Base-by-base conservation (phyloP, 2,797 vertebrate genomes). In the Acomys russatus region DNA sequence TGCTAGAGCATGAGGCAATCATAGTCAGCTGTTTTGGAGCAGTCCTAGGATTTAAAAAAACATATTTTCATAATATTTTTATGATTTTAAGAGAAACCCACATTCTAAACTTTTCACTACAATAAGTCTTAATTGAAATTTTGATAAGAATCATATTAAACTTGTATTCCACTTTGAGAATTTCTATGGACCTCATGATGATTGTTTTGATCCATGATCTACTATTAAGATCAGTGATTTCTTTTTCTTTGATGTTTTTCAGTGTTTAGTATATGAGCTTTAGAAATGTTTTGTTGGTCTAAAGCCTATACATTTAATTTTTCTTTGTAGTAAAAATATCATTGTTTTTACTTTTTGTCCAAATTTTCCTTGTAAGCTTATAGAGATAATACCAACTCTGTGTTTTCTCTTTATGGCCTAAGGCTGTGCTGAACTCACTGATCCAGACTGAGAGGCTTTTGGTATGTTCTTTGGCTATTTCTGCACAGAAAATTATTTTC, bases 381-480 rank as follows among this genome's bases (percentile, higher is more conserved):
- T 11, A 94, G 84, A 92, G 93, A 96, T 64, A 68, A 9, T 68
- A 49, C 9, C 54, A 10, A 51, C 68, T 90, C 68, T 84, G 14
- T 74, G n/a, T 80, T 88, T 92, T 91, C 20, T 28, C 66, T 49
- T 88, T 66, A 6, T 85, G 70, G 54, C 25, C 64, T 79, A 66
- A 94, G 59, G 59, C 7, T n/a, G 5, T 38, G 35, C 38, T 85
- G 28, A 92, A 79, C 10, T 91, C n/a, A 28, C 54, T 11, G 61
- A 70, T 87, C 25, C 73, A 63, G 61, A 59, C 59, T 80, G 71
- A 87, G 44, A 28, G 59, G 30, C 3, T 93, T 73, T 82, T 25
- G 61, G 25, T 22, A 35, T 7, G 25, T 73, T 73, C 38, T n/a
- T 71, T 95, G 38, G 10, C 25, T 68, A 92, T 88, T 74, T 79